These are phyloP conservation scores for Novumbra hubbsi DNA, from an alignment of 2,797 vertebrate genomes.

Conservation along the genomic window DNA sequence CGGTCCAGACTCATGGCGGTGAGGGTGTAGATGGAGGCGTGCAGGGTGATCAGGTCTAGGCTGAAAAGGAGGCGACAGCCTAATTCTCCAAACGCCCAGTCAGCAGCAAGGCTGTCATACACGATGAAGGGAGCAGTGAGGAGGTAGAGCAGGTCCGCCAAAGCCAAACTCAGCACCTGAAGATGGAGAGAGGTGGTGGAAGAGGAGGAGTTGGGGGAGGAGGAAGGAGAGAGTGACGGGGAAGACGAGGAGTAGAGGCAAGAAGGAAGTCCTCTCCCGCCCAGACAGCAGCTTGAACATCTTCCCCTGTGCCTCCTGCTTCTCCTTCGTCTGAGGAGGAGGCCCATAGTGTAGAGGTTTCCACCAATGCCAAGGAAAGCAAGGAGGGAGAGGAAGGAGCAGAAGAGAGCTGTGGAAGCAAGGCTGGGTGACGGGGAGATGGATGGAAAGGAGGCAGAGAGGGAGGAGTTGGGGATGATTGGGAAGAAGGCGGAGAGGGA, in stretches of 20 bases:
- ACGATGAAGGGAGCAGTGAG: conserved; percentile 85
- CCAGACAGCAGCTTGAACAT: conserved; percentile 57
- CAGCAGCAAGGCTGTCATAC: conserved; percentile 78
- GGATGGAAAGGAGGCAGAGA: conserved; percentile 64
- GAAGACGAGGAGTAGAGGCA: conserved; percentile 64
- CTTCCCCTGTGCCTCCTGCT: conserved; percentile 56
- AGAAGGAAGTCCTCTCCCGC: conserved; percentile 47
- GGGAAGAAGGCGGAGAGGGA: conserved; percentile 58
- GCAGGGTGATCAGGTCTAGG: conserved; percentile 87
- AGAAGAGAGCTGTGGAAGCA: conserved; percentile 76
- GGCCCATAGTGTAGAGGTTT: conserved; percentile 80
- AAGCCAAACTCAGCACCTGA: conserved; percentile 83
- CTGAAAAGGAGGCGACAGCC: conserved; percentile 83
- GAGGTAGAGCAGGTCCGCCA: conserved; percentile 85
- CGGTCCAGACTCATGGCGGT: conserved; percentile 84
- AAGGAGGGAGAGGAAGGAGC: conserved; percentile 77
- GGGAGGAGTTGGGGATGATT: conserved; percentile 64
- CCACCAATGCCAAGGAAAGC: conserved; percentile 79
- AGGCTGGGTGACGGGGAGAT: conserved; percentile 74
- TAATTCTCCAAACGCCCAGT: conserved; percentile 83
- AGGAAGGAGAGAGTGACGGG: conserved; percentile 56
- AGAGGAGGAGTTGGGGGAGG: conserved; percentile 63
- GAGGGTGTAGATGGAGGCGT: conserved; percentile 86
- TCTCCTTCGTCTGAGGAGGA: conserved; percentile 73
- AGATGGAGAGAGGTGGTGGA: conserved; percentile 78